Conservation (phyloP, 2,888 invertebrate species). For the Synergus laeviventris region DNA sequence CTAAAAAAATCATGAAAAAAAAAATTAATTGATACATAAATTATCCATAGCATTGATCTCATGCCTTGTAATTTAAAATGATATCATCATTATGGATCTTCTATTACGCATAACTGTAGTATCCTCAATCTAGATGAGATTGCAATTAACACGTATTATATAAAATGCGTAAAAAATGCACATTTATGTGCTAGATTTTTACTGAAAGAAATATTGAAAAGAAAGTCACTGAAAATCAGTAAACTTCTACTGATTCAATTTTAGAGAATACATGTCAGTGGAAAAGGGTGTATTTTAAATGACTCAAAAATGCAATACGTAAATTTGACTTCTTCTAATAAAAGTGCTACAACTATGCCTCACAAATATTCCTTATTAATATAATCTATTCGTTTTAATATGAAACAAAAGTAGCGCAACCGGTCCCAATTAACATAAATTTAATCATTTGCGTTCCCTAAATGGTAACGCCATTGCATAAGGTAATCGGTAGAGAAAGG, state of each 20-base stretch:
- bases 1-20: slow-evolving; percentile 2
- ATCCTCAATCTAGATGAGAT: too few relatives aligned
- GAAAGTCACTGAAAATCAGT: too few relatives aligned
- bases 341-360: not conserved
- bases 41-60: slow-evolving; percentile 9
- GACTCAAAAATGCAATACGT: too few relatives aligned
- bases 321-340: too few relatives aligned
- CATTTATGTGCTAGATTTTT: too few relatives aligned
- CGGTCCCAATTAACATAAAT: slow-evolving; percentile 30
- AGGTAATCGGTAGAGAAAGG: slow-evolving; percentile 5
- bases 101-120: too few relatives aligned
- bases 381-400: not conserved
- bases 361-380: not conserved
- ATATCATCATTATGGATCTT: slow-evolving; percentile 1
- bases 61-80: not conserved
- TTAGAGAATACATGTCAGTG: too few relatives aligned
- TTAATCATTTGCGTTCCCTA: slow-evolving; percentile 27
- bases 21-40: not conserved
- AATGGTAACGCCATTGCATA: slow-evolving; percentile 16
- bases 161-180: too few relatives aligned
- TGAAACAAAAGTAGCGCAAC: slow-evolving; percentile 7
- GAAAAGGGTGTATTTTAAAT: too few relatives aligned
- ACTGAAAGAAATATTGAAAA: too few relatives aligned
- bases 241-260: too few relatives aligned
- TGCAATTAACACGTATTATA: too few relatives aligned